phyloP scores from a whole-genome alignment of 2,113 vertebrate genomes.

The rabbit (Oryctolagus cuniculus) region mOryCun1.1 NC_091434.1:113401001-113401500 shows the following conservation, averaged over 20 bases:
- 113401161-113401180: neutral
- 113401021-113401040: no score
- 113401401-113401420: neutral
- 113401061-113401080: no score
- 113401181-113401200: neutral
- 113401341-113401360: neutral
- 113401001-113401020: no score
- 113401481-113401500: neutral
- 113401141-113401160: no score
- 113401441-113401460: neutral
- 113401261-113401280: neutral
- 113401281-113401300: neutral
- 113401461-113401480: neutral
- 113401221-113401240: neutral
- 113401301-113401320: neutral
- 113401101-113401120: no score
- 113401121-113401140: no score
- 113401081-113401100: no score
- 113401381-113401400: neutral
- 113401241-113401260: neutral
- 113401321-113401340: neutral
- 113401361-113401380: neutral
- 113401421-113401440: neutral
- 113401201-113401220: neutral
- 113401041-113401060: no score